Conservation (phyloP, 2,797 vertebrate species). For the Syngnathus acus region DNA sequence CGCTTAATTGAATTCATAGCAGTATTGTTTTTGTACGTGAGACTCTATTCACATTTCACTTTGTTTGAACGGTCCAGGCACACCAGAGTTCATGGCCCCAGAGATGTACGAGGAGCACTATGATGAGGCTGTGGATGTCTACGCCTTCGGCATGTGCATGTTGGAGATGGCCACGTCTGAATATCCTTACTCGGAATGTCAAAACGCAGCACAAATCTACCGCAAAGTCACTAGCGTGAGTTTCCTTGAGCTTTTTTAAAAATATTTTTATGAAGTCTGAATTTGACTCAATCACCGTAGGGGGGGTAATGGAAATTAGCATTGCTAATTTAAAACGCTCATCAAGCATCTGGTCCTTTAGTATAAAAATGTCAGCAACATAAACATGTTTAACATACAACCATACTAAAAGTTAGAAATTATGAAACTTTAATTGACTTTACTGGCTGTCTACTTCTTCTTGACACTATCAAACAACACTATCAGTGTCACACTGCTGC, state of each 20-base stretch:
- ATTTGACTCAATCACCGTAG: no score
- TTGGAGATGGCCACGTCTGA: conserved; percentile 99
- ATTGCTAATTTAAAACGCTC: not conserved
- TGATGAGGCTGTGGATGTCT: conserved; percentile 93
- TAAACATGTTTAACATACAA: not conserved
- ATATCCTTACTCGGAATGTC: conserved; percentile 97
- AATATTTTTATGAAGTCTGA: no score
- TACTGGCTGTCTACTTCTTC: not conserved
- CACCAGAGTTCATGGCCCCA: conserved; percentile 98
- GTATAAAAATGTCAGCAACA: not conserved
- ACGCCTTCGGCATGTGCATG: conserved; percentile 99
- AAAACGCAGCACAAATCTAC: conserved; percentile 98
- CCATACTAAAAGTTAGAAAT: not conserved
- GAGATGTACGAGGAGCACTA: conserved; percentile 99
- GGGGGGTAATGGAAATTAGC: not conserved
- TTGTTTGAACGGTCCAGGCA: conserved; percentile 69
- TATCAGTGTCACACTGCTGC: not conserved
- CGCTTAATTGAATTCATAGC: not conserved
- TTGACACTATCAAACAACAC: no score
- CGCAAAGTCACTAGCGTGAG: conserved; percentile 99
- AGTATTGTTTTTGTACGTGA: not conserved
- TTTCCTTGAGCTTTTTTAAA: conserved; percentile 24
- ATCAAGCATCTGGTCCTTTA: not conserved
- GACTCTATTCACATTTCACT: not conserved
- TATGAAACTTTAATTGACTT: not conserved